Conservation (phyloP, 2,888 invertebrate genomes). For the Drosophila subquinaria region DNA sequence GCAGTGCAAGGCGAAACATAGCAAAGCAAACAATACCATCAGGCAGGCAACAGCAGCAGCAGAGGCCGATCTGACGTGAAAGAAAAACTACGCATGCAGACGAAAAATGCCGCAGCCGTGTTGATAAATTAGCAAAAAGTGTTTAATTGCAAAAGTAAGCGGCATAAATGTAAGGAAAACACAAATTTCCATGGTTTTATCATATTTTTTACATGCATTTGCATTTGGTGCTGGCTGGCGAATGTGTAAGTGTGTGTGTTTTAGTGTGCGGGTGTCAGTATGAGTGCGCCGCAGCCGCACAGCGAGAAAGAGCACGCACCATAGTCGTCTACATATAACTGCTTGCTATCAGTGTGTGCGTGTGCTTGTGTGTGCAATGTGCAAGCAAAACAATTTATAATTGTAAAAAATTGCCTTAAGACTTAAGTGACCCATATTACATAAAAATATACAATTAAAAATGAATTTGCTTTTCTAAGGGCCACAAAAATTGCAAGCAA, state of each 20-base stretch:
- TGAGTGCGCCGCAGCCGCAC: slow-evolving; percentile 56
- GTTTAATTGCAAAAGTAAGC: slow-evolving; percentile 63
- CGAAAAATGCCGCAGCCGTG: slow-evolving; percentile 70
- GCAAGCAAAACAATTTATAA: slow-evolving; percentile 66
- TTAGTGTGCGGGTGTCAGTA: slow-evolving; percentile 50
- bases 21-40: slow-evolving; percentile 60
- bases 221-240: slow-evolving; percentile 46
- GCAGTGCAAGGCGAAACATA: slow-evolving; percentile 60
- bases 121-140: slow-evolving; percentile 62
- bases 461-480: slow-evolving; percentile 16
- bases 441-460: slow-evolving; percentile 26
- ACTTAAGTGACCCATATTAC: slow-evolving; percentile 37
- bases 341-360: slow-evolving; percentile 40
- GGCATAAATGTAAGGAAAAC: slow-evolving; percentile 46
- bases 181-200: slow-evolving; percentile 54
- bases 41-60: slow-evolving; percentile 50
- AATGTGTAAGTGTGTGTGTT: slow-evolving; percentile 24
- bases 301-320: slow-evolving; percentile 62
- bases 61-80: slow-evolving; percentile 62
- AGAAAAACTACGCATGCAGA: slow-evolving; percentile 71
- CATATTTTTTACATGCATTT: slow-evolving; percentile 57
- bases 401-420: slow-evolving; percentile 41
- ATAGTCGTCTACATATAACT: slow-evolving; percentile 54
- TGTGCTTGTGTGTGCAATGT: slow-evolving; percentile 49
- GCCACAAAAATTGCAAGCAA: too few relatives aligned